phyloP scores from a whole-genome alignment of 2,888 invertebrate species.

The Dromius quadrimaculatus region DNA sequence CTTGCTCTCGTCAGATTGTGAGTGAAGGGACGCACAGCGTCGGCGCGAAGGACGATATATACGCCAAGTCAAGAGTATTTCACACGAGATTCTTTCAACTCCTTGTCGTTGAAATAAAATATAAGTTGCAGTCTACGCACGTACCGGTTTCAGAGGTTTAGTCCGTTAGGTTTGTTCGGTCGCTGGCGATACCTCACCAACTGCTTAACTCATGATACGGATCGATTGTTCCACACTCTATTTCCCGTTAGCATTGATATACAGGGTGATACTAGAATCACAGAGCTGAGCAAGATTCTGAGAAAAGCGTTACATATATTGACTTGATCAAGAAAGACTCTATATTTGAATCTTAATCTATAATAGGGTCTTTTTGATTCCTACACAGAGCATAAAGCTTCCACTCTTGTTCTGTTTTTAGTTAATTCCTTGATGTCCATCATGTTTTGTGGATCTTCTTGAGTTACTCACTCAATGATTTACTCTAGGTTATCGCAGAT shows the following conservation, averaged over 20 bases:
- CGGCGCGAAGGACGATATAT: conserved; percentile 6
- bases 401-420: too few relatives aligned
- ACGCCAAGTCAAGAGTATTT: neutral
- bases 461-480: too few relatives aligned
- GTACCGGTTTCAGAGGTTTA: conserved; percentile 33
- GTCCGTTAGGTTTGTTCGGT: conserved; percentile 23
- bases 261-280: too few relatives aligned
- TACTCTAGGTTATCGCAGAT: too few relatives aligned
- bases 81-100: conserved; percentile 30
- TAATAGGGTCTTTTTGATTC: too few relatives aligned
- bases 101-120: conserved; percentile 15
- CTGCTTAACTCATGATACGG: conserved; percentile 30
- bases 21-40: conserved; percentile 19
- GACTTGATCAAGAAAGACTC: too few relatives aligned
- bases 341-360: too few relatives aligned
- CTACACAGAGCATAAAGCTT: too few relatives aligned
- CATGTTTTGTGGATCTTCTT: too few relatives aligned
- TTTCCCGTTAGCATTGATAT: conserved; percentile 27
- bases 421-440: too few relatives aligned
- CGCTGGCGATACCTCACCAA: conserved; percentile 21
- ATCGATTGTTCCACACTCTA: conserved; percentile 1
- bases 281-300: too few relatives aligned
- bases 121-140: conserved; percentile 22
- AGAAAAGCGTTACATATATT: too few relatives aligned
- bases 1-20: conserved; percentile 12